Percentiles rank a stretch among this genome's conserved stretches.
Evolutionary conservation across 2,797 vertebrate species (phyloP).

Genomic region (Triplophysa yarkandensis): DNA sequence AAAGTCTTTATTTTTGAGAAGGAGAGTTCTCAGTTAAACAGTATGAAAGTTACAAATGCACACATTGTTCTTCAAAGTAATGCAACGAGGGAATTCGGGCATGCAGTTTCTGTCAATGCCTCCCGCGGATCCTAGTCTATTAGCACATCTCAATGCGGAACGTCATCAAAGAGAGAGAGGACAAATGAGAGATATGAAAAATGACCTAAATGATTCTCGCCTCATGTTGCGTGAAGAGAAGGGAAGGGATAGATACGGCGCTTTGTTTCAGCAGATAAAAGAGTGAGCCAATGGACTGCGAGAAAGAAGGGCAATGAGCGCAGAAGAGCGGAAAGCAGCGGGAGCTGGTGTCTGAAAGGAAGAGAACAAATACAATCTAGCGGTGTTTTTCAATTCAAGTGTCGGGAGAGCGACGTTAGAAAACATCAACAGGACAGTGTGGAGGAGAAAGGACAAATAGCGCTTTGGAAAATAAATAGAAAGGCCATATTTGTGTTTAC

Average conservation of each 20-base stretch:
- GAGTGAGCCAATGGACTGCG: conserved; percentile 8
- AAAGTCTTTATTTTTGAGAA: background rate
- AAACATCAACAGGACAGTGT: conserved; percentile 7
- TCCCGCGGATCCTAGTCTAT: conserved; percentile 29
- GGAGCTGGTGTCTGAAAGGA: conserved; percentile 8
- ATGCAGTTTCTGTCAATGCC: conserved; percentile 11
- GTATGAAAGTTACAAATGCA: background rate
- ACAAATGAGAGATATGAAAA: conserved; percentile 42
- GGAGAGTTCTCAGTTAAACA: background rate
- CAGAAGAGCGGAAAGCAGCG: conserved; percentile 23
- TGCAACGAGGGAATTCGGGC: background rate
- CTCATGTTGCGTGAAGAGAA: conserved; percentile 31
- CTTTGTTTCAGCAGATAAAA: conserved; percentile 48
- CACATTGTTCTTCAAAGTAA: conserved; percentile 1
- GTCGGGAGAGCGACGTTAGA: conserved; percentile 23
- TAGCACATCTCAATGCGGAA: conserved; percentile 20
- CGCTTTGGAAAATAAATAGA: conserved; percentile 1
- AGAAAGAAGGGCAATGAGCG: background rate
- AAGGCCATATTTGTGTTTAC: conserved; percentile 14
- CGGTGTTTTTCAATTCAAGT: conserved; percentile 2
- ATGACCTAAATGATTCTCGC: conserved; percentile 26
- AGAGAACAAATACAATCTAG: conserved; percentile 31
- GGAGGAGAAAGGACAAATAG: conserved; percentile 9
- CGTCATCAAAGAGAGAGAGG: conserved; percentile 29
- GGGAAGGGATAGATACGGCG: conserved; percentile 13